Evolutionary conservation across 2,888 invertebrate genomes (phyloP).

Genomic region (Torymus aiolomorphi): DNA sequence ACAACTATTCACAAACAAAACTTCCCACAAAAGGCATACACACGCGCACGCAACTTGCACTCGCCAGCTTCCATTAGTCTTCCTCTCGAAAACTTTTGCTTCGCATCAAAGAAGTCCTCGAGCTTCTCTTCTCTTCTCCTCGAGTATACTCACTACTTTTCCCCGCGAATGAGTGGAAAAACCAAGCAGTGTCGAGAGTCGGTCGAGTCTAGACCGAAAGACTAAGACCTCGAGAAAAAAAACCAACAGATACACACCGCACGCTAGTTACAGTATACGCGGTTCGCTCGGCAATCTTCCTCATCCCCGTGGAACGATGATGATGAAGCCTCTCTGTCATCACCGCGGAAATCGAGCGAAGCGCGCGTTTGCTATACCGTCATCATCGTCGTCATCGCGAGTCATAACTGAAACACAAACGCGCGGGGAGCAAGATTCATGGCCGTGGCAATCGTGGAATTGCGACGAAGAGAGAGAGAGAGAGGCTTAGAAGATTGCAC

Average conservation of each 20-base stretch:
- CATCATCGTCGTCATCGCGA: background rate
- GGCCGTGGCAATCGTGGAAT: background rate
- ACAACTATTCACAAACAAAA: too few species aligned
- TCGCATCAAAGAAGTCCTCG: background rate
- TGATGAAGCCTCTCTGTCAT: background rate
- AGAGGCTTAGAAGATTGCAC: too few species aligned
- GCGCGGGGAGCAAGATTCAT: background rate
- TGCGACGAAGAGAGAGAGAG: background rate
- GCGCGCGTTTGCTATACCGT: background rate
- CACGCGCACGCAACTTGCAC: too few species aligned
- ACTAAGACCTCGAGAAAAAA: too few species aligned
- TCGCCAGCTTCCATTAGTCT: too few species aligned
- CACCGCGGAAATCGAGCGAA: constrained; percentile 38
- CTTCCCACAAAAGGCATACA: too few species aligned
- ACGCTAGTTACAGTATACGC: background rate
- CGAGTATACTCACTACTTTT: too few species aligned
- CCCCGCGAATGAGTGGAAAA: too few species aligned
- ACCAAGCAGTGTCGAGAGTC: too few species aligned
- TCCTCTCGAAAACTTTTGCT: background rate
- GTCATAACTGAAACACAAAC: constrained; percentile 4
- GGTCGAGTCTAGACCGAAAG: too few species aligned
- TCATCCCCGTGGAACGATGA: background rate
- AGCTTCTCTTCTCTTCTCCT: background rate
- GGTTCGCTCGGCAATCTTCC: too few species aligned
- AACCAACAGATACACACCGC: background rate